Evolutionary conservation across 2,797 vertebrate genomes (phyloP).

Genomic region (Octomys mimax): DNA sequence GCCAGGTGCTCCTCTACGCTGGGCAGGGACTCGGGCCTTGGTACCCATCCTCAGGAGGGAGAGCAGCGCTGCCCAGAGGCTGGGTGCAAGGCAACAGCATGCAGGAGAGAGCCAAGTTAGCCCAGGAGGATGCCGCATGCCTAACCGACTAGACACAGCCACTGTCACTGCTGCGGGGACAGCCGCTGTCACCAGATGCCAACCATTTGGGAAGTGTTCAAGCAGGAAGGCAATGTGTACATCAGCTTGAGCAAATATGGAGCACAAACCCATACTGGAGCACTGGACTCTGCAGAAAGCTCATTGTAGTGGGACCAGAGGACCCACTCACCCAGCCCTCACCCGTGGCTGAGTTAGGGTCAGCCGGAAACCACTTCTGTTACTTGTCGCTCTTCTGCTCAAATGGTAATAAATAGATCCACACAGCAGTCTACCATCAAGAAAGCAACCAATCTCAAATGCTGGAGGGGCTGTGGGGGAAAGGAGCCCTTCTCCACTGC

Average conservation of each 20-base stretch:
- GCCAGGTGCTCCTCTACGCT: not conserved
- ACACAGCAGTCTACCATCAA: not conserved
- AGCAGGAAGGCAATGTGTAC: slow-evolving; percentile 76
- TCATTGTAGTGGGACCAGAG: no score
- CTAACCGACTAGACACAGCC: slow-evolving; percentile 91
- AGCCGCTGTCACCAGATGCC: slow-evolving; percentile 81
- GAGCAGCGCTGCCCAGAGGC: slow-evolving; percentile 84
- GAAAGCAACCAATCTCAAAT: no score
- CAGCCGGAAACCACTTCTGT: not conserved
- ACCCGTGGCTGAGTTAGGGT: not conserved
- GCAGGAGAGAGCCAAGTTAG: slow-evolving; percentile 84
- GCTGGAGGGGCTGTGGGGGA: no score
- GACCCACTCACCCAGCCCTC: not conserved
- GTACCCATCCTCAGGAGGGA: slow-evolving; percentile 5
- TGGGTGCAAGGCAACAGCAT: slow-evolving; percentile 88
- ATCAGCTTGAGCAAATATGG: slow-evolving; percentile 60
- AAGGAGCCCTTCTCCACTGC: no score
- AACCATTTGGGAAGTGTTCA: slow-evolving; percentile 85
- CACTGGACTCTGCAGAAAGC: not conserved
- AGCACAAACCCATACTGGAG: slow-evolving; percentile 32
- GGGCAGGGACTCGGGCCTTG: not conserved
- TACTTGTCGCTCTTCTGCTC: not conserved
- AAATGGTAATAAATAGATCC: not conserved
- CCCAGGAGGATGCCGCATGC: slow-evolving; percentile 86
- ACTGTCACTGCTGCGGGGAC: slow-evolving; percentile 85